Evolutionary conservation across 2,113 vertebrate species (phyloP).

Genomic region (Gobius niger): DNA sequence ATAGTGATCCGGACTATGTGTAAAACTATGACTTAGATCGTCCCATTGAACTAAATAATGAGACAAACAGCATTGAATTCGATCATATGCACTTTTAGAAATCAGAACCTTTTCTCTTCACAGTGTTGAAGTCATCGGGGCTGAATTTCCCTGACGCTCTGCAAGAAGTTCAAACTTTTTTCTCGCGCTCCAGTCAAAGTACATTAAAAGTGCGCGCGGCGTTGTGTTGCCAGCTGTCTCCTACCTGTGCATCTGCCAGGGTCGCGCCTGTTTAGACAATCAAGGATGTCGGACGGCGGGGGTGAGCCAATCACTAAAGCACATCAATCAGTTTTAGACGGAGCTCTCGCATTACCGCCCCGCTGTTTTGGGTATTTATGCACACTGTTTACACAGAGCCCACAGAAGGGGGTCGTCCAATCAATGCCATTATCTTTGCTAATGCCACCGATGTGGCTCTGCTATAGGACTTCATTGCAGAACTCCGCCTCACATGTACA

Average conservation of each 20-base stretch:
- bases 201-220: neutral
- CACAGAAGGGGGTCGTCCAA: conserved; percentile 68
- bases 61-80: too few species aligned
- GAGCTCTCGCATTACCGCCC: conserved; percentile 70
- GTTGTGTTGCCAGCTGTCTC: conserved; percentile 37
- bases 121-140: neutral
- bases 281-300: conserved; percentile 52
- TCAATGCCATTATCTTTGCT: conserved; percentile 74
- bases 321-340: conserved; percentile 68
- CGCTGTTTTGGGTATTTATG: conserved; percentile 79
- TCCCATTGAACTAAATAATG: too few species aligned
- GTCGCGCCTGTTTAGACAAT: conserved; percentile 69
- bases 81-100: neutral
- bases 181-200: neutral
- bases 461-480: conserved; percentile 43
- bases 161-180: neutral
- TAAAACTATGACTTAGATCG: too few species aligned
- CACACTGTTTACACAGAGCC: conserved; percentile 76
- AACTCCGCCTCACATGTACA: conserved; percentile 29
- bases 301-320: conserved; percentile 56
- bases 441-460: conserved; percentile 45
- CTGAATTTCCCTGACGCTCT: neutral
- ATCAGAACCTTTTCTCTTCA: neutral
- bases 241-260: conserved; percentile 74
- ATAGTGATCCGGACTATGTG: too few species aligned